A percentile compares a stretch with the other conserved stretches of the same genome.
phyloP scores from a whole-genome alignment of 2,797 vertebrate species.

The Propithecus perrieri region DNA sequence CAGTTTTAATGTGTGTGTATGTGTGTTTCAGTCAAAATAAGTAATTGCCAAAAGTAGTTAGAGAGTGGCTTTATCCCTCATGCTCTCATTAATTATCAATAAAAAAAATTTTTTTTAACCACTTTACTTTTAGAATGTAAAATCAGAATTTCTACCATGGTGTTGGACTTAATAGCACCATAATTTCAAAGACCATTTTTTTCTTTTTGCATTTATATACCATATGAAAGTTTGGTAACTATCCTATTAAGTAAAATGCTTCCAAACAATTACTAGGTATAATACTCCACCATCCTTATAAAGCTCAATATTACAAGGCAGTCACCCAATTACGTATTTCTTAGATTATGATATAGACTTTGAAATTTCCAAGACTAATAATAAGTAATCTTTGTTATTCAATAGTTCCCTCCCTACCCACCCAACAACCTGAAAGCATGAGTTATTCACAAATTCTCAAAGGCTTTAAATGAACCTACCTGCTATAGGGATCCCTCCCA shows the following conservation, averaged over 20 bases:
- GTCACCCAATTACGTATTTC: conserved; percentile 58
- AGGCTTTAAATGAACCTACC: conserved; percentile 88
- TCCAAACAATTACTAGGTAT: conserved; percentile 74
- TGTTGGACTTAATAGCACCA: not conserved
- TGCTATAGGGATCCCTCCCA: conserved; percentile 99
- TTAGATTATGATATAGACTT: conserved; percentile 55
- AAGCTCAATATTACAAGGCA: conserved; percentile 90
- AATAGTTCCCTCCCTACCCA: conserved; percentile 66
- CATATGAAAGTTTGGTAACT: conserved; percentile 67
- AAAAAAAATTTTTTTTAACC: not conserved
- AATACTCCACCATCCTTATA: conserved; percentile 91
- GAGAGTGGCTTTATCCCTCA: conserved; percentile 57
- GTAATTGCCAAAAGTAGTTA: conserved; percentile 68
- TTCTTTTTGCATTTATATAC: conserved; percentile 55
- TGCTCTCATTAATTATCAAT: conserved; percentile 71
- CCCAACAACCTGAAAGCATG: conserved; percentile 77
- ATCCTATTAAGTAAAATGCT: conserved; percentile 75
- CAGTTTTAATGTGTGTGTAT: conserved; percentile 53
- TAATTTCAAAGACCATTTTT: conserved; percentile 66
- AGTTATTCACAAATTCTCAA: conserved; percentile 69
- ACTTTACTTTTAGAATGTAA: conserved; percentile 68
- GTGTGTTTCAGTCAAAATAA: conserved; percentile 14
- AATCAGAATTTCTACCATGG: conserved; percentile 65
- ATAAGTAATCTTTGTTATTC: conserved; percentile 48
- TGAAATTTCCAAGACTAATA: conserved; percentile 70